These are phyloP conservation scores for Echinops telfairi DNA, from an alignment of 2,113 vertebrate species.

Conservation along the genomic window DNA sequence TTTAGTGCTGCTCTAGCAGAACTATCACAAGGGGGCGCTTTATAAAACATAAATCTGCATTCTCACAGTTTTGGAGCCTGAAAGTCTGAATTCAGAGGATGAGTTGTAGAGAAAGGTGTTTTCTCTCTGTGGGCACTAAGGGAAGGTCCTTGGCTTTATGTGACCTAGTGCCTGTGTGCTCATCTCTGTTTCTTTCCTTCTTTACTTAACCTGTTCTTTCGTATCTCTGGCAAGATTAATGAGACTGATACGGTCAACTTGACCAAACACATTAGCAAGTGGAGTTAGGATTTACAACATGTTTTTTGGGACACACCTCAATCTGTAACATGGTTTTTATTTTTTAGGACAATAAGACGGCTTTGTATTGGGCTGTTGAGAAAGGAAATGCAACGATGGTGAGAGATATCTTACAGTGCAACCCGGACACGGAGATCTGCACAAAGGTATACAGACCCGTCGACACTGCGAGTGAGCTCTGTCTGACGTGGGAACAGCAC, in stretches of 20 bases:
- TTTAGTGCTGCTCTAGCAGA: not conserved
- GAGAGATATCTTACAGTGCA: conserved; percentile 98
- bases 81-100: not conserved
- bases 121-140: not conserved
- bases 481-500: not conserved
- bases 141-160: not conserved
- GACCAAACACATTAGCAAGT: not conserved
- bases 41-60: not conserved
- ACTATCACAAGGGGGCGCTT: not conserved
- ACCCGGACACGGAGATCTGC: conserved; percentile 97
- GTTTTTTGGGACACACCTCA: not conserved
- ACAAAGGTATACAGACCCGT: conserved; percentile 91
- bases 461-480: fast-evolving
- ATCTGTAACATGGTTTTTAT: not conserved
- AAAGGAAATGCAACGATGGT: conserved; percentile 98
- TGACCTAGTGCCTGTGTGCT: not conserved
- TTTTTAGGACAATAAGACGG: conserved; percentile 96
- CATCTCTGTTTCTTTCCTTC: not conserved
- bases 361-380: conserved; percentile 98
- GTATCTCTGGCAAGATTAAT: not conserved
- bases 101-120: not conserved
- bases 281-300: not conserved
- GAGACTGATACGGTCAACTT: not conserved
- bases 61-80: not conserved
- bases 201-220: not conserved